Evolutionary conservation across 2,113 vertebrate genomes (phyloP), one percentile per base, ranked within the genome.

Genomic region (Chlorocebus sabaeus): DNA sequence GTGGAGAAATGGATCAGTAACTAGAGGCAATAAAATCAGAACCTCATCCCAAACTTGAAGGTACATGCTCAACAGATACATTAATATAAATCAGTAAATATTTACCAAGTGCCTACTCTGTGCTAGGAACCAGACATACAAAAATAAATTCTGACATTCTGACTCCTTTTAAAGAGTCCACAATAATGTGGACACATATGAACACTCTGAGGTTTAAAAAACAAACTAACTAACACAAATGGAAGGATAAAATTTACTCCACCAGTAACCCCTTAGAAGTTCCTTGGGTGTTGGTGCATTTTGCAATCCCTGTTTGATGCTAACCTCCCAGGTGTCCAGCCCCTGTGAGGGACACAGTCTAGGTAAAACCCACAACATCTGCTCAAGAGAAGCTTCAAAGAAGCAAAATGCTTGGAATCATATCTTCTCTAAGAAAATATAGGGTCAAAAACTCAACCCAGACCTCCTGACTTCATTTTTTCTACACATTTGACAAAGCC

Each of bases 61-160:
- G 55, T 55, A 45, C 8, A 59, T 5, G 11, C 80, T 96, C 13
- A 3, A 89, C 40, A 95, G 82, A 90, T 68, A 35, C 17, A n/a
- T 68, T 64, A 64, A 89, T 22, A 87, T 84, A 72, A 80, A 89
- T 78, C 81, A 96, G 82, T 76, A 83, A 85, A 73, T 79, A 89
- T n/a, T 79, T 68, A 61, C 75, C 50, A 80, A 87, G 9, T 55
- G n/a, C 52, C 72, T 96, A 48, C n/a, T 64, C 23, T 40, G 79
- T 40, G 48, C 20, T 87, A 91, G 76, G 67, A n/a, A 48, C 3
- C 22, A 70, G 43, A 52, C 27, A 86, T 38, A 50, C 22, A 82
- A 45, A 95, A 86, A 79, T 57, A 52, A 72, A 67, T 95, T 68
- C 61, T 55, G 70, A 78, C 23, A 38, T 38, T 95, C 72, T 67